Evolutionary conservation across 2,888 invertebrate genomes (phyloP), one percentile per base, ranked within the genome.

Genomic region (Azorinus chamasolen): DNA sequence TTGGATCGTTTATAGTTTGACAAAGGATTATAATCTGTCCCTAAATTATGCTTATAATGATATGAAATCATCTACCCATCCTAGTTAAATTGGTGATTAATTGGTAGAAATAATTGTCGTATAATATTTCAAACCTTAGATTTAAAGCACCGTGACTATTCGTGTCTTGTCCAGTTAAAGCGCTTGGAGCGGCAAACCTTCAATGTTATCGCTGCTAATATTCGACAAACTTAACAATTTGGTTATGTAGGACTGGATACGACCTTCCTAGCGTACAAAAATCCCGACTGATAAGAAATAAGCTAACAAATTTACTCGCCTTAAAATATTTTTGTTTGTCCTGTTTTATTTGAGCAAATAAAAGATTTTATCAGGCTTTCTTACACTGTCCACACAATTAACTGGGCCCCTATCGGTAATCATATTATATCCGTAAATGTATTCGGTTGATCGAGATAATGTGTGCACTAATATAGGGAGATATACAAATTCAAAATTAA

Each of bases 271-370:
- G 65, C 58, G 70, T 32, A 62, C 61, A 57, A 50, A 79, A 80
- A 74, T 74, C 77, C 71, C 25, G 24, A 24, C 77, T 62, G 80
- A 80, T 80, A 80, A 80, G 76, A 63, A 76, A 59, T 80, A 80
- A 76, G 73, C 74, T 70, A 61, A 74, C 73, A 70, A 80, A 80
- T 76, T 80, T 77, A 76, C 73, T 76, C 73, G 68, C 71, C 55
- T 79, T 72, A 59, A 80, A 77, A 74, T 80, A 74, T 61, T 66
- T 77, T 27, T 80, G 66, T 80, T 80, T 80, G 80, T 73, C 70
- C 54, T 66, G 73, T 66, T 65, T 65, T 65, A 76, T 64, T 50
- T 50, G 65, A 69, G 69, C 76, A 80, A 80, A 80, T 80, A 79
- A 68, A 69, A 69, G 82, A 78, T 82, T 78, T 79, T 75, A 70